These are phyloP conservation scores for Crotalus tigris DNA, from an alignment of 2,113 vertebrate species.

Conservation along the genomic window DNA sequence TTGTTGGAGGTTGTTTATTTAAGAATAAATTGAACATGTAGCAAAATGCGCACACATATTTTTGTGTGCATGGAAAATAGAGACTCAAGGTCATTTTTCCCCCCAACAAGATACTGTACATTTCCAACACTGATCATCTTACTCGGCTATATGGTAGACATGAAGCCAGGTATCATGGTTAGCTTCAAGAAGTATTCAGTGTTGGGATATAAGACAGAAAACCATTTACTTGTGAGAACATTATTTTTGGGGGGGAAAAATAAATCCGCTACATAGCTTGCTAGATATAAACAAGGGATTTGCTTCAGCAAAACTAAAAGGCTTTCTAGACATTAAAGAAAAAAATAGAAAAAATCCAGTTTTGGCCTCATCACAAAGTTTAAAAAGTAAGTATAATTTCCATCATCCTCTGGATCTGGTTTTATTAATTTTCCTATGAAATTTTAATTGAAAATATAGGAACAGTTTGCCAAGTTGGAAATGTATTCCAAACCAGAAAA, in stretches of 20 bases:
- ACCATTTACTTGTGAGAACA: not conserved
- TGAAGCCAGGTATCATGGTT: not conserved
- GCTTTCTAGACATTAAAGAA: not conserved
- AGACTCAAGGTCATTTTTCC: not conserved
- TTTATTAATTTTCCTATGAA: not conserved
- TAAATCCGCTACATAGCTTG: not conserved
- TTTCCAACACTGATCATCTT: not conserved
- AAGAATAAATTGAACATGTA: not conserved
- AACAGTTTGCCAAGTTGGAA: not conserved
- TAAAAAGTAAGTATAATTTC: not conserved
- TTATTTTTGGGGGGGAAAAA: not conserved
- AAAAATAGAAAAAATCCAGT: not conserved
- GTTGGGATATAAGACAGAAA: not conserved
- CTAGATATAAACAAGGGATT: not conserved
- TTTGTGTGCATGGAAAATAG: not conserved
- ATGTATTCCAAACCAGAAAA: not conserved
- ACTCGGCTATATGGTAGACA: not conserved
- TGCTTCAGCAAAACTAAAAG: not conserved
- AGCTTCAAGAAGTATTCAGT: not conserved
- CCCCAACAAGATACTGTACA: not conserved
- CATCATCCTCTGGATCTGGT: not conserved
- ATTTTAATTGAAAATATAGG: not conserved
- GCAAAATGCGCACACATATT: not conserved
- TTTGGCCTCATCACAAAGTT: not conserved
- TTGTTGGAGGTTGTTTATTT: not conserved